These are phyloP conservation scores for Sitta europaea DNA, from an alignment of 2,113 vertebrate species.

Conservation along the genomic window DNA sequence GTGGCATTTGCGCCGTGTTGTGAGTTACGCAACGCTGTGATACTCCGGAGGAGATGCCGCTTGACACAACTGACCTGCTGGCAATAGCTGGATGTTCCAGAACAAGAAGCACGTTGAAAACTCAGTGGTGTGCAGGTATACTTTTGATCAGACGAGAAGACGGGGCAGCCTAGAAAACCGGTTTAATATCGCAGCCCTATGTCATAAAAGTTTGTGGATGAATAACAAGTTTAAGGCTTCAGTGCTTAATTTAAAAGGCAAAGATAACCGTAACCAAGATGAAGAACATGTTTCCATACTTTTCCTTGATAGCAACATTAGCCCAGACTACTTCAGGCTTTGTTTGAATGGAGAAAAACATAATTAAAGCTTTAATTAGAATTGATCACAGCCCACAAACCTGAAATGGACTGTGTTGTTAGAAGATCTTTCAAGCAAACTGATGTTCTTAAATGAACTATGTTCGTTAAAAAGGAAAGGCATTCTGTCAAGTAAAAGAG, in stretches of 20 bases:
- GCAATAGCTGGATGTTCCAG: background rate
- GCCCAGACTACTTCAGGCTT: background rate
- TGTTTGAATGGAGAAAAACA: conserved; percentile 17
- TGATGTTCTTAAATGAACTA: background rate
- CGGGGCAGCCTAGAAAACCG: background rate
- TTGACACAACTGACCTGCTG: background rate
- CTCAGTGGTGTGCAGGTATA: background rate
- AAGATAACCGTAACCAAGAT: background rate
- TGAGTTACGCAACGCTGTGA: background rate
- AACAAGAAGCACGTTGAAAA: background rate
- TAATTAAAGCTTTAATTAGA: conserved; percentile 57
- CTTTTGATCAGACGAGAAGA: background rate
- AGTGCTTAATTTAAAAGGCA: background rate
- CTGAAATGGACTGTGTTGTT: background rate
- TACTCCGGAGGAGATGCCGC: background rate
- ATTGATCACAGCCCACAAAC: background rate
- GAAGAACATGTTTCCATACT: background rate
- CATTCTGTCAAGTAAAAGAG: background rate
- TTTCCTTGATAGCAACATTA: conserved; percentile 9
- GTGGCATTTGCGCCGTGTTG: background rate
- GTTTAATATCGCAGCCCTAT: background rate
- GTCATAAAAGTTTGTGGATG: background rate
- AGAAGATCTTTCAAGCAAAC: background rate
- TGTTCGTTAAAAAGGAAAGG: background rate
- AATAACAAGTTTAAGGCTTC: background rate